phyloP scores from a whole-genome alignment of 2,888 invertebrate genomes.

The Sinopyrophorus schimmeli region DNA sequence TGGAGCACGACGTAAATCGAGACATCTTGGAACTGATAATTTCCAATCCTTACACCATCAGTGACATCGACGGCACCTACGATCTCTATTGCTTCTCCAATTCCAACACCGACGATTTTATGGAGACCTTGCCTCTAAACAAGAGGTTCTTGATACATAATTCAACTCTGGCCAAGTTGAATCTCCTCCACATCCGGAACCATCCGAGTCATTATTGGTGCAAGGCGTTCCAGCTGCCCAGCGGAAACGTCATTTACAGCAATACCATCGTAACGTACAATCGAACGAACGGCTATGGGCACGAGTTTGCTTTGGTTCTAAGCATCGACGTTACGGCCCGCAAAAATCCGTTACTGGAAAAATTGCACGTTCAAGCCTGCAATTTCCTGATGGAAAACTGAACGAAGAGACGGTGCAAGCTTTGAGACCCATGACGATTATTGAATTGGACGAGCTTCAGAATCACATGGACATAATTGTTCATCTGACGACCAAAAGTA shows the following conservation, averaged over 20 bases:
- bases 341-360: not conserved
- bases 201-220: conserved; percentile 5
- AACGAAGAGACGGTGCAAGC: not conserved
- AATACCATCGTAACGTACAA: not conserved
- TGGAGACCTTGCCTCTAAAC: not conserved
- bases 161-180: not conserved
- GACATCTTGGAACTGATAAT: not conserved
- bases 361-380: conserved; percentile 2
- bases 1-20: not conserved
- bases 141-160: not conserved
- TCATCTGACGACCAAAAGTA: conserved; percentile 11
- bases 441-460: not conserved
- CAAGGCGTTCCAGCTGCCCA: not conserved
- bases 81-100: not conserved
- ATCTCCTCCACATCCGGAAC: not conserved
- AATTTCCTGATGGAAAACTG: not conserved
- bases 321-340: not conserved
- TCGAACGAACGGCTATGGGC: not conserved
- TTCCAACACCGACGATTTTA: not conserved
- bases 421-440: conserved; percentile 8
- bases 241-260: not conserved
- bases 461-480: conserved; percentile 2
- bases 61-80: not conserved
- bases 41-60: not conserved
- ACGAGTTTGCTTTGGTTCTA: not conserved